Evolutionary conservation across 2,797 vertebrate species (phyloP), one percentile per base, ranked within the genome.

Genomic region (Vireo griseus): DNA sequence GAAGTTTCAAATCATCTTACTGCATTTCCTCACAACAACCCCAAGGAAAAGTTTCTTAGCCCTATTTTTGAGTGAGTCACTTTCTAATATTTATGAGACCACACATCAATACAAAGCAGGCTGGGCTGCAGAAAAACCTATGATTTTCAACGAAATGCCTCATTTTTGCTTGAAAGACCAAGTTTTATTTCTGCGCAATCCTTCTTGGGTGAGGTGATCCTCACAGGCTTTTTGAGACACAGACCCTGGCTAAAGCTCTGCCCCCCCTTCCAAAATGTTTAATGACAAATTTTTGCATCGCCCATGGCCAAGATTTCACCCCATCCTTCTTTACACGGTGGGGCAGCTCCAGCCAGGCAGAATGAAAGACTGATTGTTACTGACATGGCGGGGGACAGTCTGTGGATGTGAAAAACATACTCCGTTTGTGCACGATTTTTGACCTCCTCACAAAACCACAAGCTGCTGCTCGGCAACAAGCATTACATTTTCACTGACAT

Each of bases 381-480:
- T 52, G 75, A 48, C 67, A 72, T 35, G 66, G 85, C 0, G 0
- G 54, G 44, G 54, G 54, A 86, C 57, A 75, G 81, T 54, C 91
- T 10, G 9, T 3, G 10, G 54, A 86, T 94, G 33, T 63, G 76
- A 91, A 91, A 92, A 94, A 77, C 79, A 90, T 69, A 52, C n/a
- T 55, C 51, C 0, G 0, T 67, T 92, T 92, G 79, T 94, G 62
- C 83, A 81, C 0, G 0, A 31, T 78, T 88, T 89, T 68, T 92
- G 94, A 95, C 92, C 89, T 95, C 76, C 81, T 91, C 89, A 37
- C 61, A 90, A 96, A 96, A 83, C 87, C 85, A 84, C 82, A 94
- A 83, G 68, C 85, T 93, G 61, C 54, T 92, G 85, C 89, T 78
- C 5, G 0, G 86, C 42, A 87, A 92, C 81, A 61, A 94, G 77